Percentiles rank a stretch among this genome's conserved stretches.
phyloP scores from a whole-genome alignment of 2,888 invertebrate genomes.

The Hirtodrosophila trivittata region DNA sequence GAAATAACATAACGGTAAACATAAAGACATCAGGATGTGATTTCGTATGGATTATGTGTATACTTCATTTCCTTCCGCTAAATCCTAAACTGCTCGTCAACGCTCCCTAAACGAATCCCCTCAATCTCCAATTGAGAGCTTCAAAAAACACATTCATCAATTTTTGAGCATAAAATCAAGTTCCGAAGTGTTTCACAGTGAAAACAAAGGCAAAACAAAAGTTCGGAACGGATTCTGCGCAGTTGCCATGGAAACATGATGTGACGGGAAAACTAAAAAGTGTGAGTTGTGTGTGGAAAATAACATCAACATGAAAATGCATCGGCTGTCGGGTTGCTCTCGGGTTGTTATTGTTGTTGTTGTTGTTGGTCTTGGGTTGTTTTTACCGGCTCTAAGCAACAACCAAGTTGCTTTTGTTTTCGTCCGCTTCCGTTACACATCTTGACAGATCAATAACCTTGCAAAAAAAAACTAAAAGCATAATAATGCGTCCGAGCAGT shows the following conservation, averaged over 20 bases:
- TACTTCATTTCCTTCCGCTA: no score
- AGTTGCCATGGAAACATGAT: conserved; percentile 29
- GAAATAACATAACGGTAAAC: conserved; percentile 29
- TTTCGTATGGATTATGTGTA: no score
- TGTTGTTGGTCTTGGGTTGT: conserved; percentile 1
- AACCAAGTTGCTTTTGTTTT: conserved; percentile 24
- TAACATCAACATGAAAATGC: conserved; percentile 68
- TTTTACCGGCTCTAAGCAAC: conserved; percentile 39
- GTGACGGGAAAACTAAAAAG: conserved; percentile 11
- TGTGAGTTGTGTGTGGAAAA: conserved; percentile 40
- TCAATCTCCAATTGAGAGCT: no score
- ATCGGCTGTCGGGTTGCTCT: conserved; percentile 11
- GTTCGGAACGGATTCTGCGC: conserved; percentile 70
- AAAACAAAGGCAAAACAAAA: conserved; percentile 57
- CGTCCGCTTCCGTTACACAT: conserved; percentile 35
- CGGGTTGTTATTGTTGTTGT: conserved; percentile 3
- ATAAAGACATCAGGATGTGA: no score
- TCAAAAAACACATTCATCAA: no score
- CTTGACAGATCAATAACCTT: conserved; percentile 58
- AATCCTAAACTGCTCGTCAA: no score
- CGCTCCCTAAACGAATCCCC: no score
- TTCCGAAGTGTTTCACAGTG: not conserved
- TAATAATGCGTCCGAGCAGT: not conserved
- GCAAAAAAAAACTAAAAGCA: conserved; percentile 11
- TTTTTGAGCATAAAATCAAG: no score